A percentile compares a stretch with the other conserved stretches of the same genome.
These are phyloP conservation scores for Mastomys natalensis DNA, from an alignment of 2,113 vertebrate species.

Conservation along the genomic window DNA sequence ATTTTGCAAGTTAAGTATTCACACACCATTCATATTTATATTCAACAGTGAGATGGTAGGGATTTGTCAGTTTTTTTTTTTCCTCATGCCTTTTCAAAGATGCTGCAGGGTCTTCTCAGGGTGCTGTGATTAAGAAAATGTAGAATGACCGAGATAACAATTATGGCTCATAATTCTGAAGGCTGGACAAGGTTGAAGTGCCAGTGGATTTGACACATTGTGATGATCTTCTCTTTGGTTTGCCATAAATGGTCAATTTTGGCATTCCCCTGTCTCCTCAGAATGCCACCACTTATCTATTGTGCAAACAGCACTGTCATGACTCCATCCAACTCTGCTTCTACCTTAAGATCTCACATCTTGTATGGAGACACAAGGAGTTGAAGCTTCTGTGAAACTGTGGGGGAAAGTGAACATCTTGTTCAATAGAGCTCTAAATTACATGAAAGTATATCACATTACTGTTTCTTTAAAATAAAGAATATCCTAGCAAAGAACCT, in stretches of 20 bases:
- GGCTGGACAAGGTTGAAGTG: neutral
- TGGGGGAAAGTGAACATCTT: neutral
- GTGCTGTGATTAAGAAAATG: neutral
- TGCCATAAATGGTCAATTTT: neutral
- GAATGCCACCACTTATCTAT: neutral
- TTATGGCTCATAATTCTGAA: neutral
- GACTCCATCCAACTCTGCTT: neutral
- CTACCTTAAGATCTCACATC: neutral
- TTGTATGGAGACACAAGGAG: neutral
- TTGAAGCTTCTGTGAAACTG: neutral
- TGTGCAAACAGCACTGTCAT: fast-evolving
- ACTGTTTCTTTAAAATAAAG: neutral
- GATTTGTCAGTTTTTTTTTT: neutral
- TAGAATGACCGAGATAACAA: neutral
- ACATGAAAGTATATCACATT: neutral
- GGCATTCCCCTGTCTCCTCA: neutral
- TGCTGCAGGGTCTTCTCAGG: neutral
- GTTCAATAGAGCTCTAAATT: neutral
- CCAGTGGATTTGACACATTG: fast-evolving
- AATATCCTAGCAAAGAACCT: neutral
- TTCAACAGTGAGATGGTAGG: neutral
- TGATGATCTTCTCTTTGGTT: neutral
- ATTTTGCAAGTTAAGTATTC: constrained; percentile 2
- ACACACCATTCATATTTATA: neutral
- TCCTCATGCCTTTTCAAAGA: neutral